These are phyloP conservation scores for Pristionchus japonicus DNA, from an alignment of 2,888 invertebrate genomes.

Conservation along the genomic window DNA sequence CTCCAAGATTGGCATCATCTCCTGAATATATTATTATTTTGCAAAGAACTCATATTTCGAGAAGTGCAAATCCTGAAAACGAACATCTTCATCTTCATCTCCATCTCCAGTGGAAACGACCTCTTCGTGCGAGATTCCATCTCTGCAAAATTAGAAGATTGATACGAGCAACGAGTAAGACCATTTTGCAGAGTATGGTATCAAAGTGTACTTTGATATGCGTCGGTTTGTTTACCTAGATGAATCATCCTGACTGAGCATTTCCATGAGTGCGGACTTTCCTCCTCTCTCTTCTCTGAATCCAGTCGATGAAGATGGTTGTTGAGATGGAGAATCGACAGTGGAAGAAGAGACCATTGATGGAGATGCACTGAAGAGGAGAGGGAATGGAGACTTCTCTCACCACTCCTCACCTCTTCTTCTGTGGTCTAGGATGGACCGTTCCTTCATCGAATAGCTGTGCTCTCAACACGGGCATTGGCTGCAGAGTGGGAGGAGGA, in stretches of 20 bases:
- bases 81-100: conserved; percentile 9
- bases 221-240: not conserved
- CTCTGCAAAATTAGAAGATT: not conserved
- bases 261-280: not conserved
- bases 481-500: conserved; percentile 13
- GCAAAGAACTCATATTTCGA: too few species aligned
- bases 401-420: not conserved
- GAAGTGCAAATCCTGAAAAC: not conserved
- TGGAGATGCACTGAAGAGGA: not conserved
- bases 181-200: not conserved
- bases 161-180: not conserved
- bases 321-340: conserved; percentile 17
- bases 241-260: not conserved
- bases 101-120: not conserved
- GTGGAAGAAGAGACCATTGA: conserved; percentile 28
- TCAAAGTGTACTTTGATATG: not conserved
- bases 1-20: not conserved
- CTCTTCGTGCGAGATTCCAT: not conserved
- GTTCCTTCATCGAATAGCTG: conserved; percentile 20
- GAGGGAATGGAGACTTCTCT: not conserved
- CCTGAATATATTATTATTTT: not conserved
- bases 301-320: conserved; percentile 4
- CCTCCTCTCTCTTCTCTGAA: not conserved
- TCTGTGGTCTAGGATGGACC: too few species aligned
- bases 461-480: conserved; percentile 24